Evolutionary conservation across 1,140 invertebrate genomes (phyloP), one percentile per base, ranked within the genome.

Genomic region (Drosophila parvula): DNA sequence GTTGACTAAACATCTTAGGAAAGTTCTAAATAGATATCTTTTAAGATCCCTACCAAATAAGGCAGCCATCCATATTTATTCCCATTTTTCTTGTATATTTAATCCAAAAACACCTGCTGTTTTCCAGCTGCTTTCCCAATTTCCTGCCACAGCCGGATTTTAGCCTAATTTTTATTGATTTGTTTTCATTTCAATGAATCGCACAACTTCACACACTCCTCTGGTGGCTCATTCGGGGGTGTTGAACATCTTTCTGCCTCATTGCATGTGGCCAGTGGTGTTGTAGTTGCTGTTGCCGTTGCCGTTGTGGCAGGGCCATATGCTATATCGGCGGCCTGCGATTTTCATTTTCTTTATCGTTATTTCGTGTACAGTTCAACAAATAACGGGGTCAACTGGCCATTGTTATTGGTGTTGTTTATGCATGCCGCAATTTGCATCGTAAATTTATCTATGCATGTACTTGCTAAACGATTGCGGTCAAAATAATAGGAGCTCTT

Each of bases 331-430:
- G 43, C 32, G 41, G 43, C 62, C 68, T 70, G 79, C 67, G 67
- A 79, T 77, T 78, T 84, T 80, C 45, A 41, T 68, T 43, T 58
- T 50, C 22, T 77, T 64, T 68, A 59, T 65, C 69, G 78, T 62
- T 71, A 50, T 77, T 78, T 79, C 48, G 77, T 70, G 69, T 74
- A 88, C 84, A 88, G 84, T 88, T 88, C 84, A 88, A 84, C 84
- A 88, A 75, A 53, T 89, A 88, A 84, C 78, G 84, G 80, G 84
- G 84, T 88, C 84, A 88, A 69, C 84, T 75, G 84, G 84, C 70
- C 70, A 85, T 82, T 88, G 74, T 81, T 81, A 73, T 77, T 77
- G 57, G 60, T 62, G 51, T 62, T 62, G 79, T 74, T 81, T 65
- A 78, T 78, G 81, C 81, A 74, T 88, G 83, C 84, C 60, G 64